Conservation (phyloP, 1,140 invertebrate genomes). For the Panulirus ornatus region DNA sequence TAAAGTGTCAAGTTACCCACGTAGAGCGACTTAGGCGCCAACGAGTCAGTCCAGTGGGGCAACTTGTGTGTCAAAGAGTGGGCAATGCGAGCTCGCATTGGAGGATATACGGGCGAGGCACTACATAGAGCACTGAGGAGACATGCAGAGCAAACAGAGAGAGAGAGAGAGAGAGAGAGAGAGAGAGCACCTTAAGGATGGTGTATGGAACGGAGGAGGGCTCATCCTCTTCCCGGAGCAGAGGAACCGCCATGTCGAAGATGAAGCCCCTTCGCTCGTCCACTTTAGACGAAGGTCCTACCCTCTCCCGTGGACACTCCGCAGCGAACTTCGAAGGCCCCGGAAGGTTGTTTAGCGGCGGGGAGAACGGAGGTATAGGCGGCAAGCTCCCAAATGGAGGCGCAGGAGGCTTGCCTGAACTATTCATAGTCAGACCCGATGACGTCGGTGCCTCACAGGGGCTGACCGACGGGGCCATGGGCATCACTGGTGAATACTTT, state of each 20-base stretch:
- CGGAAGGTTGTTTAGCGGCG: too few relatives aligned
- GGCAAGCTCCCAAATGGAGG: neutral
- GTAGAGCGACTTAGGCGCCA: too few relatives aligned
- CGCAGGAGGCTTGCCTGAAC: neutral
- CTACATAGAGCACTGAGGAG: too few relatives aligned
- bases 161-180: neutral
- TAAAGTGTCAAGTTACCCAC: too few relatives aligned
- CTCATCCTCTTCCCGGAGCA: conserved; percentile 44
- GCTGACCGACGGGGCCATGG: neutral
- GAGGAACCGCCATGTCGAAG: conserved; percentile 30
- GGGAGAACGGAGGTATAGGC: neutral
- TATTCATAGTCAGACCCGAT: neutral
- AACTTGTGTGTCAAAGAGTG: too few relatives aligned
- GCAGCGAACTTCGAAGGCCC: neutral
- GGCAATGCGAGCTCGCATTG: too few relatives aligned
- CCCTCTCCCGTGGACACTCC: neutral
- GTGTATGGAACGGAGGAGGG: conserved; percentile 44
- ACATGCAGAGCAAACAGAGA: neutral
- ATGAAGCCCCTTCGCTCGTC: conserved; percentile 32
- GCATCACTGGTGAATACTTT: neutral
- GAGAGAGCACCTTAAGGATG: conserved; percentile 30
- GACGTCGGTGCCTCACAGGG: neutral
- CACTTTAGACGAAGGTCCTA: neutral
- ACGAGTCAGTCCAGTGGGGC: too few relatives aligned
- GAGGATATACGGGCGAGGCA: too few relatives aligned